Evolutionary conservation across 2,797 vertebrate species (phyloP), one percentile per base, ranked within the genome.

Genomic region (Euphonia xanthogaster): DNA sequence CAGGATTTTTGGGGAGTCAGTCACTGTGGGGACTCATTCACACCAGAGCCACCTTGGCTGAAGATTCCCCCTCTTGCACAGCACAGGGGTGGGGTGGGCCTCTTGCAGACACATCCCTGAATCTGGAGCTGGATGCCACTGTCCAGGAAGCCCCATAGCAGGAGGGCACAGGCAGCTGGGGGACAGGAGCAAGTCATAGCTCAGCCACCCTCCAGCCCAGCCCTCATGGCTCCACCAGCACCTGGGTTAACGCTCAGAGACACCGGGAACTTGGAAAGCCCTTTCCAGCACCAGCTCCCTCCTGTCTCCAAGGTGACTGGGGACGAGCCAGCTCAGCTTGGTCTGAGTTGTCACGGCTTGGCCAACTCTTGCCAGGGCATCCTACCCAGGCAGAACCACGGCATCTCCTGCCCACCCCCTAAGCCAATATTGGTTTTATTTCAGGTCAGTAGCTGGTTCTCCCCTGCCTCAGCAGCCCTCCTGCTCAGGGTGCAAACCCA

Each of bases 261-360:
- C 7, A n/a, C 7, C 63, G 71, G 53, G 18, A 90, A 12, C 62
- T 37, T 53, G 51, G 72, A 87, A 83, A 80, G 14, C 47, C 44
- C 50, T 89, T 83, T 58, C n/a, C 5, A 2, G 48, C 30, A 50
- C 5, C 1, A 3, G 5, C 7, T 86, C 15, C 37, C 31, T 2
- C 3, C 33, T 48, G 18, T 33, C 61, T 80, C 54, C 47, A 39
- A 10, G n/a, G 19, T 60, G 67, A 24, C 1, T 27, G 30, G 14
- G n/a, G 28, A 76, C 0, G 9, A 67, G 35, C 12, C 18, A 21
- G 57, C 27, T 82, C 42, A 51, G n/a, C 45, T 31, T 2, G 3
- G 8, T n/a, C 7, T 53, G n/a, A 73, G 25, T 6, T 8, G 12
- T 44, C 42, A 9, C 0, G 0, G 27, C 27, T 45, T 5, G 3